Percentiles rank a stretch among this genome's conserved stretches.
Conservation (phyloP, 2,888 invertebrate genomes). For the Thecophora atra region DNA sequence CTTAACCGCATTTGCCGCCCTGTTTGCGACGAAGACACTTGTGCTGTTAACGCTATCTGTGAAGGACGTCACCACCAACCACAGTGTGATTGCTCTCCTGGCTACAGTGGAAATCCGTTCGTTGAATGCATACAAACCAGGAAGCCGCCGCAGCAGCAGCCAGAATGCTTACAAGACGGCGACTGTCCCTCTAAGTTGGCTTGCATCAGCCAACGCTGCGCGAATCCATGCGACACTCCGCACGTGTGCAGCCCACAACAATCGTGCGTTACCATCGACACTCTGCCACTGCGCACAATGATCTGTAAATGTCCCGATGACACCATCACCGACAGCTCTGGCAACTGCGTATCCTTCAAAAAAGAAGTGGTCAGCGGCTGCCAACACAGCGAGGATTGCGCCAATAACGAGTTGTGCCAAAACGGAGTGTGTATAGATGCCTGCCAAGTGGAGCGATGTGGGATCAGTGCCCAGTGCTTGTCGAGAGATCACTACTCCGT, state of each 20-base stretch:
- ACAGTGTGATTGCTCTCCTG: slow-evolving; percentile 79
- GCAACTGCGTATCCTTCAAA: slow-evolving; percentile 74
- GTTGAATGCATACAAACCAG: slow-evolving; percentile 72
- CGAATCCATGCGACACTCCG: slow-evolving; percentile 78
- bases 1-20: slow-evolving; percentile 84
- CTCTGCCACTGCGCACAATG: slow-evolving; percentile 82
- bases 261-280: slow-evolving; percentile 80
- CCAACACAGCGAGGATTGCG: slow-evolving; percentile 78
- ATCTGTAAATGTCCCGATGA: slow-evolving; percentile 88
- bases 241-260: slow-evolving; percentile 82
- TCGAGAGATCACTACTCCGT: slow-evolving; percentile 79
- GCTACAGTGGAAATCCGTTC: slow-evolving; percentile 82
- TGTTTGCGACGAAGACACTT: slow-evolving; percentile 83
- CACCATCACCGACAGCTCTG: slow-evolving; percentile 77
- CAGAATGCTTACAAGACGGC: slow-evolving; percentile 78
- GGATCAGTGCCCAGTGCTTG: slow-evolving; percentile 83
- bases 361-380: slow-evolving; percentile 72
- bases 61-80: slow-evolving; percentile 79
- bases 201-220: slow-evolving; percentile 80
- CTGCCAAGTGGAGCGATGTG: slow-evolving; percentile 81
- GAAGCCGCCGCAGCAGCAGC: slow-evolving; percentile 57
- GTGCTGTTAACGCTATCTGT: slow-evolving; percentile 82
- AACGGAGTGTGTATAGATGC: slow-evolving; percentile 81
- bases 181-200: slow-evolving; percentile 80
- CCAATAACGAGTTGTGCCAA: slow-evolving; percentile 77